Percentiles rank a stretch among this genome's conserved stretches.
Evolutionary conservation across 2,113 vertebrate species (phyloP).

Genomic region (Ceyx cyanopectus): DNA sequence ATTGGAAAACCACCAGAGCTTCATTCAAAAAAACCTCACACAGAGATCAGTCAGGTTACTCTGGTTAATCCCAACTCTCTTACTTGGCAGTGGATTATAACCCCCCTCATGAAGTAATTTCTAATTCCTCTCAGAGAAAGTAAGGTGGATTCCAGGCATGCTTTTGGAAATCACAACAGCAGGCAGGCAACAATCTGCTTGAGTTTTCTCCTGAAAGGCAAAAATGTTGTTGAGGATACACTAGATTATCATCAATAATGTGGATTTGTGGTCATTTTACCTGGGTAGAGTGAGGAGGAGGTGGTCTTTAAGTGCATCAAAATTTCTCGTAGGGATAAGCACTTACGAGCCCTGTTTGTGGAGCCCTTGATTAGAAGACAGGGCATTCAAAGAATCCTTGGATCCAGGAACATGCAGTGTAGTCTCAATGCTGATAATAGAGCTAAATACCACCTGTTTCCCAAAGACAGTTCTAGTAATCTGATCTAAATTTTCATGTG

Average conservation of each 20-base stretch:
- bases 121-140: neutral
- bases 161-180: neutral
- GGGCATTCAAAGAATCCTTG: neutral
- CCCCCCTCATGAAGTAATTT: slow-evolving; percentile 17
- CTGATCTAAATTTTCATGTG: neutral
- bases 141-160: neutral
- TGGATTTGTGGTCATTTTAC: neutral
- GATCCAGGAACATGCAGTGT: neutral
- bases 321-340: neutral
- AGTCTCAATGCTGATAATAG: neutral
- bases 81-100: slow-evolving; percentile 37
- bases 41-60: slow-evolving; percentile 55
- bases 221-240: neutral
- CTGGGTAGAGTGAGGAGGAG: neutral
- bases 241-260: neutral
- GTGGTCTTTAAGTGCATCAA: neutral
- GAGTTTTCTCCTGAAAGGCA: neutral
- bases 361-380: neutral
- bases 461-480: neutral
- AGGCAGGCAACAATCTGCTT: neutral
- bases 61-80: slow-evolving; percentile 33
- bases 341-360: fast-evolving
- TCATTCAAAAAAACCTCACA: slow-evolving; percentile 44
- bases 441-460: neutral
- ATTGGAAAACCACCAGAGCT: slow-evolving; percentile 34